Evolutionary conservation across 2,113 vertebrate species (phyloP).

Genomic region (Marmota flaviventris): DNA sequence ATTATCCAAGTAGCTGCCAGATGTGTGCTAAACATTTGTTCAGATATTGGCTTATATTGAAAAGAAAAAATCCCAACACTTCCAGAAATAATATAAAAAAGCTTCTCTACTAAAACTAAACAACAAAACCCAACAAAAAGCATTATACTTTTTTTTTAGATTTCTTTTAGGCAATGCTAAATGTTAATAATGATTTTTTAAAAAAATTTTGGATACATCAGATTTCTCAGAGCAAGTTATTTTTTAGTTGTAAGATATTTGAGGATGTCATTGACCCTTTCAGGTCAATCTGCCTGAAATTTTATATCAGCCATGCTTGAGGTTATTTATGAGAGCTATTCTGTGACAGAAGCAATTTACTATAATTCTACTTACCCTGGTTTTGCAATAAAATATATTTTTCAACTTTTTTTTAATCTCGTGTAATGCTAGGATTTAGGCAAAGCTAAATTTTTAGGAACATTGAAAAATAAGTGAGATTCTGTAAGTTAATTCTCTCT

Average conservation of each 20-base stretch:
- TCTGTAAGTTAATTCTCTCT: neutral
- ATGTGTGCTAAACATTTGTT: neutral
- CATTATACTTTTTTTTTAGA: neutral
- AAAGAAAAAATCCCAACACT: neutral
- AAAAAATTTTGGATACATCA: neutral
- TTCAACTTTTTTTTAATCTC: neutral
- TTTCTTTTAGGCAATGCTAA: neutral
- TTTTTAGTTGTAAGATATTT: neutral
- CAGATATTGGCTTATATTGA: neutral
- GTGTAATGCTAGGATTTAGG: neutral
- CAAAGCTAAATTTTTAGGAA: neutral
- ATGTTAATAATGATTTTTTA: neutral
- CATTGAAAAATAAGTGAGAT: neutral
- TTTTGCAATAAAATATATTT: conserved; percentile 14
- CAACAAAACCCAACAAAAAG: neutral
- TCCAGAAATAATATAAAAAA: neutral
- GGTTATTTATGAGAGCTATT: conserved; percentile 24
- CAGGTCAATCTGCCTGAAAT: neutral
- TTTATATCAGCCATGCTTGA: neutral
- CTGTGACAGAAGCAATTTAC: conserved; percentile 33
- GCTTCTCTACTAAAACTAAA: neutral
- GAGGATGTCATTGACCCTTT: conserved; percentile 31
- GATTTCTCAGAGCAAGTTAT: conserved; percentile 6
- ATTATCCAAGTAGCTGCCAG: neutral
- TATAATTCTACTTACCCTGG: neutral